phyloP scores from a whole-genome alignment of 2,113 vertebrate species.

The Odocoileus virginianus region DNA sequence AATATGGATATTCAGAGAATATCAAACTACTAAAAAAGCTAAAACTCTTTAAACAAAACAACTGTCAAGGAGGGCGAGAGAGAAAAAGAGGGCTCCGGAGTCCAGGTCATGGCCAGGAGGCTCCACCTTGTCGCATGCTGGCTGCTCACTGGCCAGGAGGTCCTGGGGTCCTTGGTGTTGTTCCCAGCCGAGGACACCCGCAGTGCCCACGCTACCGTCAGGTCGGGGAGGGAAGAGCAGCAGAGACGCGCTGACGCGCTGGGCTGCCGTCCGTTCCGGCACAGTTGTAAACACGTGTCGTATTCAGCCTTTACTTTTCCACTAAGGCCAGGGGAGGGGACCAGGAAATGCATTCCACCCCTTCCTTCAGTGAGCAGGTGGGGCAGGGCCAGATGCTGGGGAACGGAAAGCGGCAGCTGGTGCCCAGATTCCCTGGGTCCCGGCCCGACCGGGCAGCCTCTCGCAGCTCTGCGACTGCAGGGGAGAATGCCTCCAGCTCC shows the following conservation, averaged over 20 bases:
- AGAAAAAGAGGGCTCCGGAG: neutral
- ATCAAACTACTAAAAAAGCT: neutral
- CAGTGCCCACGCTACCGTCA: neutral
- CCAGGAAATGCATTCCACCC: neutral
- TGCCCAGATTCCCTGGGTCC: neutral
- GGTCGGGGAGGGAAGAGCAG: neutral
- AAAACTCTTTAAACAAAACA: neutral
- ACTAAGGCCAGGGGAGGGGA: neutral
- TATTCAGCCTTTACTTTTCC: neutral
- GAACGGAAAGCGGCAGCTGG: neutral
- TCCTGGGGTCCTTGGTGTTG: neutral
- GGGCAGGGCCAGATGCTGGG: neutral
- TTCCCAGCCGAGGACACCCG: neutral
- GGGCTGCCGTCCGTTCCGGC: neutral
- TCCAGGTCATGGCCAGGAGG: neutral
- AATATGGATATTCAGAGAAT: neutral
- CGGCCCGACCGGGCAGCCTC: rapidly evolving
- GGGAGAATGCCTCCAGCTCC: neutral
- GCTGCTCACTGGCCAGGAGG: neutral
- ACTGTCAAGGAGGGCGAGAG: neutral
- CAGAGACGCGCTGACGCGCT: neutral
- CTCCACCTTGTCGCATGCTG: rapidly evolving
- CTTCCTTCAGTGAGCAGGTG: neutral
- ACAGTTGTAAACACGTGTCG: neutral
- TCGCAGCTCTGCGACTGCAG: rapidly evolving